phyloP scores from a whole-genome alignment of 2,113 vertebrate genomes.

The Megaceryle maxima region DNA sequence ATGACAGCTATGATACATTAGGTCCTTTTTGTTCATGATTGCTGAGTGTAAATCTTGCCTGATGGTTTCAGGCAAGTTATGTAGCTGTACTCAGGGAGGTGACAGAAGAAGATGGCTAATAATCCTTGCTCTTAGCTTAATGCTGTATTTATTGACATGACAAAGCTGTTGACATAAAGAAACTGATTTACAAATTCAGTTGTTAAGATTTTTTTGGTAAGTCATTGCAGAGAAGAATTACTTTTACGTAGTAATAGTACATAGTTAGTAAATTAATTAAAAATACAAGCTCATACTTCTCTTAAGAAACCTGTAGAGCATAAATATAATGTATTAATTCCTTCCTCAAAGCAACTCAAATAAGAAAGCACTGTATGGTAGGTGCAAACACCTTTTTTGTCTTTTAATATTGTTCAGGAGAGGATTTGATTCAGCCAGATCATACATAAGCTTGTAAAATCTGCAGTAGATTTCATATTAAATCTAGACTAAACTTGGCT shows the following conservation, averaged over 20 bases:
- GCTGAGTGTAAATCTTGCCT: constrained; percentile 7
- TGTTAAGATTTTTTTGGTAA: constrained; percentile 1
- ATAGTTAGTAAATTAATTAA: not conserved
- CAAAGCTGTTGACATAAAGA: not conserved
- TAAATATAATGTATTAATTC: not conserved
- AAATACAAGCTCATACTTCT: not conserved
- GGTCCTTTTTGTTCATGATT: not conserved
- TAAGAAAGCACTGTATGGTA: not conserved
- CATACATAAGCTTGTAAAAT: not conserved
- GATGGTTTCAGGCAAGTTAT: not conserved
- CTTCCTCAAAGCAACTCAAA: not conserved
- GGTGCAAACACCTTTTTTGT: not conserved
- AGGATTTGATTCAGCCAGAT: not conserved
- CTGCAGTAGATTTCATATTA: not conserved
- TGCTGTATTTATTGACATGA: not conserved
- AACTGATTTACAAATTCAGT: not conserved
- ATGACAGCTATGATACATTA: not conserved
- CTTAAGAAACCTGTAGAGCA: not conserved
- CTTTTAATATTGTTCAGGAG: not conserved
- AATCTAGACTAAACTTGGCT: not conserved
- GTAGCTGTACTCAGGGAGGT: not conserved
- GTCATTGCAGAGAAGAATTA: not conserved
- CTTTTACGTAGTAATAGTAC: not conserved
- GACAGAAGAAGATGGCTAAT: not conserved
- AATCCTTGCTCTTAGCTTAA: not conserved